Percentiles rank a stretch among this genome's conserved stretches.
Conservation (phyloP, 2,113 vertebrate genomes). For the Pelobates fuscus region DNA sequence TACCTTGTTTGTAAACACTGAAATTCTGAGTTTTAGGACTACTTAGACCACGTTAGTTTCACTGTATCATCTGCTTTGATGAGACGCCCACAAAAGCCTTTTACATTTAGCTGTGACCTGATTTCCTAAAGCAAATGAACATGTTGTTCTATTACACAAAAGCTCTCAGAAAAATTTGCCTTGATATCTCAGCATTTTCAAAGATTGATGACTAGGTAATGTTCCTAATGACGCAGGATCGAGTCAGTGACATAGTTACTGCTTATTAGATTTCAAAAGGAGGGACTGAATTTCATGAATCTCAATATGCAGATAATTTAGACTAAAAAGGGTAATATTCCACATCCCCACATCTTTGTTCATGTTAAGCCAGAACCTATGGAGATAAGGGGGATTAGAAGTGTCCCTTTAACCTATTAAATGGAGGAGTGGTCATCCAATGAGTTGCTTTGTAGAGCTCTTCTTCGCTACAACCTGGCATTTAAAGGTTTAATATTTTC, state of each 20-base stretch:
- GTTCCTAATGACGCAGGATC: slow-evolving; percentile 49
- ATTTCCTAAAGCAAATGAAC: slow-evolving; percentile 43
- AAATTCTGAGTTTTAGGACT: background rate
- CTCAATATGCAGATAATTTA: slow-evolving; percentile 13
- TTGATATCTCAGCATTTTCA: slow-evolving; percentile 37
- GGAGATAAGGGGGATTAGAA: background rate
- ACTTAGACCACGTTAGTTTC: slow-evolving; percentile 2
- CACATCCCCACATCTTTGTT: background rate
- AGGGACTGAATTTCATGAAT: slow-evolving; percentile 7
- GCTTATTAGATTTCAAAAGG: slow-evolving; percentile 35
- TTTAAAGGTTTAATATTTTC: slow-evolving; percentile 2
- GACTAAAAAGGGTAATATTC: background rate
- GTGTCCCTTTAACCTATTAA: background rate
- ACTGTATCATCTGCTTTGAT: slow-evolving; percentile 21
- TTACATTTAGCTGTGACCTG: slow-evolving; percentile 39
- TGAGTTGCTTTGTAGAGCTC: background rate
- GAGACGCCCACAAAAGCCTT: slow-evolving; percentile 26
- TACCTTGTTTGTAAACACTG: background rate
- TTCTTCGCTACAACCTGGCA: background rate
- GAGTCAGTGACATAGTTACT: slow-evolving; percentile 28
- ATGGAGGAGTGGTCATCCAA: background rate
- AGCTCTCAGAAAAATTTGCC: slow-evolving; percentile 41
- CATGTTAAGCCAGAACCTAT: background rate
- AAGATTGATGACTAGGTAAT: slow-evolving; percentile 43
- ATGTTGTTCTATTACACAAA: slow-evolving; percentile 35